Base-by-base conservation (phyloP, 1,140 invertebrate species). In the Listronotus bonariensis region DNA sequence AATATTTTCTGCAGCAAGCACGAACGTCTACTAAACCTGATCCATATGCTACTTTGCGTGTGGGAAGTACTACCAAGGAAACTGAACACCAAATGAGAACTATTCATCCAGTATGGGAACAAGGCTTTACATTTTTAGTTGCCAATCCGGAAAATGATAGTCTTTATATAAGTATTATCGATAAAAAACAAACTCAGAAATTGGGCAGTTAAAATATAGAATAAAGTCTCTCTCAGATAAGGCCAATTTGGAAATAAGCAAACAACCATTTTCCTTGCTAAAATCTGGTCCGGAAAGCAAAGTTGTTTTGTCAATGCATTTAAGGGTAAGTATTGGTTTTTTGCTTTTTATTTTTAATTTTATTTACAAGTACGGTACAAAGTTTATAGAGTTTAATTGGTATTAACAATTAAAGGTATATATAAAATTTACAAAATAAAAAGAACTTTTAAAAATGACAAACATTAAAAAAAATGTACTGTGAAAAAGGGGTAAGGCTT, bases 61-160 rank as follows among this genome's bases (percentile, higher is more conserved):
- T 92, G 2, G 90, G 89, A 45, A 89, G 88, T 72, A 86, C 85
- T 62, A 88, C 82, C 0, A 83, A 89, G 71, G 85, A 87, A 77
- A 91, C 89, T 0, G 81, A 80, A 2, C 88, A 89, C 52, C 84
- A 86, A 65, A 84, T 89, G 80, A 82, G 89, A 59, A 90, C 88
- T 3, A 88, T 88, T 66, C 85, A 88, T 72, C 91, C 90, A 14
- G 85, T 90, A 55, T 85, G 82, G 77, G 90, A 92, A 76, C 87
- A 90, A 80, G 93, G 92, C 12, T 96, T 96, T 76, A 90, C 92
- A 1, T 96, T 97, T 82, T 85, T 97, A 5, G 88, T 97, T 6
- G 85, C 86, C 60, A 95, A 97, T 81, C 95, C 95, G 0, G 89
- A 94, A 75, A 90, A 91, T 51, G 92, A 96, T 72, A 87, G 88